Percentiles rank a stretch among this genome's conserved stretches.
phyloP scores from a whole-genome alignment of 2,797 vertebrate genomes.

The Lycodopsis pacificus region DNA sequence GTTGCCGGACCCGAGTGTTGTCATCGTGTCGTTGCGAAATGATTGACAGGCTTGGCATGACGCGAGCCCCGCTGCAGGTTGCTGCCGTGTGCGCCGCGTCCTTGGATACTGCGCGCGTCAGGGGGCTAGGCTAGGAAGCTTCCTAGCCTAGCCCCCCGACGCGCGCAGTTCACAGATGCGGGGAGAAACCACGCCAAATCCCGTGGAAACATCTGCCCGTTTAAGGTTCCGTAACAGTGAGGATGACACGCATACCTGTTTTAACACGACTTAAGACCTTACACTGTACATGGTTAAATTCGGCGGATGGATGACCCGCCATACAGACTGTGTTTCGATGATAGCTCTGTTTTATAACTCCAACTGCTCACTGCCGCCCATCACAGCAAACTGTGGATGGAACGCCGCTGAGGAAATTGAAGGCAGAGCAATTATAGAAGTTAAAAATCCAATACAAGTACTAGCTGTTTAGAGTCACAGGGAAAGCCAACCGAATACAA shows the following conservation, averaged over 20 bases:
- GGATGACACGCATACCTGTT: too few relatives aligned
- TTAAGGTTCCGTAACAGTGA: neutral
- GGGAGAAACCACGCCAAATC: neutral
- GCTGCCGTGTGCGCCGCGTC: too few relatives aligned
- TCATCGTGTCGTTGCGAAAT: constrained; percentile 38
- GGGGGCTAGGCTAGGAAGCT: too few relatives aligned
- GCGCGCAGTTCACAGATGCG: constrained; percentile 36
- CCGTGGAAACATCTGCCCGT: constrained; percentile 21
- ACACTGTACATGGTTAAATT: neutral
- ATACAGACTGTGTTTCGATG: neutral
- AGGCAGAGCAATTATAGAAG: constrained; percentile 45
- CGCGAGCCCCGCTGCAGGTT: constrained; percentile 44
- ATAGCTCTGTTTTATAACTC: constrained; percentile 46
- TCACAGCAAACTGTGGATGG: neutral
- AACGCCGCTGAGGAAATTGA: neutral
- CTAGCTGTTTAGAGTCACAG: constrained; percentile 5
- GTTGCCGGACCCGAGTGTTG: constrained; percentile 10
- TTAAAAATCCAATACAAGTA: constrained; percentile 35
- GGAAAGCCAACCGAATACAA: neutral
- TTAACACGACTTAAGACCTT: neutral
- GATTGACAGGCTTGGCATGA: constrained; percentile 62
- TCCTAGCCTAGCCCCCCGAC: constrained; percentile 40
- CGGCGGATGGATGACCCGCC: constrained; percentile 10
- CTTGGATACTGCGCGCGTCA: too few relatives aligned
- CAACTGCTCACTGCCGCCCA: constrained; percentile 6